Base-by-base conservation (phyloP, 2,888 invertebrate species). In the Phengaris alcon region DNA sequence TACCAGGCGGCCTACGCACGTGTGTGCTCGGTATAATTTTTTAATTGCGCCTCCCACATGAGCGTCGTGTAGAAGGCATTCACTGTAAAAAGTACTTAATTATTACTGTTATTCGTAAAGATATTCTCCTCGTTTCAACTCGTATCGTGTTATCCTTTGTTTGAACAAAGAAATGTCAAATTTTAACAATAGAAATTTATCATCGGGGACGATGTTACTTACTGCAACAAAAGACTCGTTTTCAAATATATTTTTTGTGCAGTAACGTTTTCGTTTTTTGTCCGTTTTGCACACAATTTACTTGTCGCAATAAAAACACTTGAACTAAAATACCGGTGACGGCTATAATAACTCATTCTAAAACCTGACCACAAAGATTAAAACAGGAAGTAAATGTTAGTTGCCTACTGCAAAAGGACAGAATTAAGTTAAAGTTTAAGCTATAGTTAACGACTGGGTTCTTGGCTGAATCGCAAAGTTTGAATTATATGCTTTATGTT, bases 31-130 rank as follows among this genome's bases (percentile, higher is more conserved):
- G 86, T 89, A 35, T 84, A 83, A 85, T 87, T 88, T 89, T 88
- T 91, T 90, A 88, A 90, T 89, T 89, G 84, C 85, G 82, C 87
- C 89, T 87, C 89, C 90, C 89, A 88, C 88, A 85, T 84, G 78
- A 75, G 75, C 74, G 46, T 7, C 69, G 74, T 77, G 77, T 77
- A 76, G 77, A 68, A 73, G 76, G 76, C 22, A 64, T 46, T 54
- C 68, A 4, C 35, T 35, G 64, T 64, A 64, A 22, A 64, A 76
- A 76, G 64, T 73, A n/a, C 64, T 64, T 35, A 64, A n/a, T 51
- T 57, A 72, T 48, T 13, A 57, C 64, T 64, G 35, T 44, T 35
- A 6, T 44, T 35, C 6, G 12, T 44, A 13, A 12, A 35, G 22
- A 64, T 64, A 64, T 52, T 12, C 4, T 35, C 64, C 64, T 35